Percentiles rank a stretch among this genome's conserved stretches.
Conservation (phyloP, 2,797 vertebrate genomes). For the Cephalopachus bancanus region DNA sequence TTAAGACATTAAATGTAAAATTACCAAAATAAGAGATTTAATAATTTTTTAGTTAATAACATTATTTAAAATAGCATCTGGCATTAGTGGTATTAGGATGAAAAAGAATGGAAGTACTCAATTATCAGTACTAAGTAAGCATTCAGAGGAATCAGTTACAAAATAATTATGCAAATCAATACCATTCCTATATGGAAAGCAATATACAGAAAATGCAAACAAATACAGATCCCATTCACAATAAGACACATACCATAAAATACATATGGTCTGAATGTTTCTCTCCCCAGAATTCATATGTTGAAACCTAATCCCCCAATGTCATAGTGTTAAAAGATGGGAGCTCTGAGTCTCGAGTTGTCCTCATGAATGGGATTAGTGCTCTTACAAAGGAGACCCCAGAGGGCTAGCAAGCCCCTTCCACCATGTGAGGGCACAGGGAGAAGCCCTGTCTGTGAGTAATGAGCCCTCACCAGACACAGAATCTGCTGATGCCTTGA, state of each 20-base stretch:
- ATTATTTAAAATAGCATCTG: conserved; percentile 49
- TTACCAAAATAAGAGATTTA: neutral
- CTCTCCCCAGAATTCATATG: neutral
- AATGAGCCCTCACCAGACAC: neutral
- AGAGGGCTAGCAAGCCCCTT: too few species aligned
- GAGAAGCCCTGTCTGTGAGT: neutral
- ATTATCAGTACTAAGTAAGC: neutral
- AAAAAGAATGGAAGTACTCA: conserved; percentile 5
- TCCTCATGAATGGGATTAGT: neutral
- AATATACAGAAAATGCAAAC: conserved; percentile 40
- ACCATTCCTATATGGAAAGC: neutral
- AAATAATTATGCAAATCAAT: conserved; percentile 48
- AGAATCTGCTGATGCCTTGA: neutral
- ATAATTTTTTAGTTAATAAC: neutral
- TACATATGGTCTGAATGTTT: neutral
- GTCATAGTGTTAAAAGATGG: neutral
- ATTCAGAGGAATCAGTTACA: neutral
- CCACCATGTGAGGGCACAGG: too few species aligned
- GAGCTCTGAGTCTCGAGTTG: neutral
- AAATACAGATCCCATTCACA: neutral
- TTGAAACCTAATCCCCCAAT: neutral
- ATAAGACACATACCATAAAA: neutral
- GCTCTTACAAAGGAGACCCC: neutral
- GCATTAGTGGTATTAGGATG: neutral
- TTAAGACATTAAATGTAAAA: conserved; percentile 1